phyloP scores from a whole-genome alignment of 2,797 vertebrate species.

The Myiothlypis coronata region DNA sequence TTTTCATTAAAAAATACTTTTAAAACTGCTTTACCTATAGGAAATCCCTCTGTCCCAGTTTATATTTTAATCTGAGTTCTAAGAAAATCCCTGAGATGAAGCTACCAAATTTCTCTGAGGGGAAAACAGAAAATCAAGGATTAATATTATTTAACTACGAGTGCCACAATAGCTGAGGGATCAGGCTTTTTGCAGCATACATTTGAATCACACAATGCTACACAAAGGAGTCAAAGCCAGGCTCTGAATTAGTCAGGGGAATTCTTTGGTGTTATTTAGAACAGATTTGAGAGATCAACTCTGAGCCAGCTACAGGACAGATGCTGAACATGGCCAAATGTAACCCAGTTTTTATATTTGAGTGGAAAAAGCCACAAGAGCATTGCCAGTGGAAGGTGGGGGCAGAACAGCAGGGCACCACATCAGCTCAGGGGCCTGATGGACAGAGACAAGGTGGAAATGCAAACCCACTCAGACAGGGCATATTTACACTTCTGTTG shows the following conservation, averaged over 20 bases:
- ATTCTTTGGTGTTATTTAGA: not conserved
- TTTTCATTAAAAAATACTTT: not conserved
- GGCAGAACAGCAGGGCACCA: not conserved
- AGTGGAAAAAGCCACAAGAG: not conserved
- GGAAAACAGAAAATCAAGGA: not conserved
- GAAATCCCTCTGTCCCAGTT: not conserved
- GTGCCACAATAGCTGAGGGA: not conserved
- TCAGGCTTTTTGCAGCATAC: not conserved
- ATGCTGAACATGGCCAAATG: not conserved
- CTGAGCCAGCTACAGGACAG: not conserved
- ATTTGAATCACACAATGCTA: not conserved
- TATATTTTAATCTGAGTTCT: conserved; percentile 16
- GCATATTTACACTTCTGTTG: not conserved
- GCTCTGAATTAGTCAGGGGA: not conserved
- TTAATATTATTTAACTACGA: not conserved
- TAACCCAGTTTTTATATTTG: not conserved
- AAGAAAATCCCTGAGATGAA: conserved; percentile 7
- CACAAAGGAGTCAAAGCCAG: not conserved
- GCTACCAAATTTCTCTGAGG: not conserved
- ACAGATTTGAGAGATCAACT: not conserved
- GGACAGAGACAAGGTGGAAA: not conserved
- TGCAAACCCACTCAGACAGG: not conserved
- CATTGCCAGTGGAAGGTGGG: not conserved
- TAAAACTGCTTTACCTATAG: not conserved
- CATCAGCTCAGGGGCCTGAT: not conserved